Evolutionary conservation across 2,888 invertebrate genomes (phyloP), one percentile per base, ranked within the genome.

Genomic region (Philhelius pedissequus): DNA sequence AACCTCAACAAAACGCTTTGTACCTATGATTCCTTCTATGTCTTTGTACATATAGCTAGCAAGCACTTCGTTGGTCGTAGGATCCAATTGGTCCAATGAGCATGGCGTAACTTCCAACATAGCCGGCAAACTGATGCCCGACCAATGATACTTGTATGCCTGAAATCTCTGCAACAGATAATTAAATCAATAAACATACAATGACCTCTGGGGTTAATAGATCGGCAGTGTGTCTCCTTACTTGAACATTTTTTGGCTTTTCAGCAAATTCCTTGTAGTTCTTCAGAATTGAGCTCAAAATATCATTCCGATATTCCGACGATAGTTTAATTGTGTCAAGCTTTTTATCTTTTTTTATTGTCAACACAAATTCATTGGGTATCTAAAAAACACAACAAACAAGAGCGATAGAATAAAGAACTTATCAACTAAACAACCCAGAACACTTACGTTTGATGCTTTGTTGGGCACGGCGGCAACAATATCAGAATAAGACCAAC

Each of bases 141-240:
- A 97, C 99, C 99, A 99, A 89, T 99, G 98, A 89, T 97, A 96
- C 92, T 99, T 99, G 91, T 96, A 97, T 5, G 97, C 97, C 92
- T 96, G 95, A 92, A 95, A 98, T 89, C 94, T 94, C 96, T 97
- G 92, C 20, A 82, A 70, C 9, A 45, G 3, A 62, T 13, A 30
- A 43, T 30, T 27, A 25, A 60, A 40, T 15, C 40, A 25, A 43
- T 22, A 7, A 54, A 27, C 58, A 48, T n/a, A 9, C 15, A 7
- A 13, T 4, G 3, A 7, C 13, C 3, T 22, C 22, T 13, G 13
- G 15, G 13, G 13, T 22, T 22, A 1, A 48, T 22, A 2, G 3
- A 48, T 48, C 1, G 48, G 48, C 13, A n/a, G 9, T 25, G 7
- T 22, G 30, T 18, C 15, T 6, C 93, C 94, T 94, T 91, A 96